Base-by-base conservation (phyloP, 2,888 invertebrate species). In the Dynastes maya region DNA sequence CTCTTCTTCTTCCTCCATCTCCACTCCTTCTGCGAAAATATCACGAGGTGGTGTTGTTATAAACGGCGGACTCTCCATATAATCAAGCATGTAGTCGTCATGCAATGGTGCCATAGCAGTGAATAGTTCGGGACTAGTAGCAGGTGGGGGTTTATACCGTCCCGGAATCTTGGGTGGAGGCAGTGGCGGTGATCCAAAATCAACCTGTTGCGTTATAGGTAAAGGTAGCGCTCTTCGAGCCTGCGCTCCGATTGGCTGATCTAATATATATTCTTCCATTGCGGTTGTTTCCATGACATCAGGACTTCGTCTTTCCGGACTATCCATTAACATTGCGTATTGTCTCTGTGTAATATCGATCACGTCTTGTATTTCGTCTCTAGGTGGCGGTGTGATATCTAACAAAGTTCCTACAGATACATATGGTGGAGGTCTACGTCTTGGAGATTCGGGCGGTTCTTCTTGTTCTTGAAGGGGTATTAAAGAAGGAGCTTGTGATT, bases 261-360 rank as follows among this genome's bases (percentile, higher is more conserved):
- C 72, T 27, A 74, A 11, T 45, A 61, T 11, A n/a, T 40, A 49
- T 40, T 45, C 45, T 29, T 68, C 68, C 11, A 29, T 29, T 51
- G 68, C 8, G 13, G 22, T 27, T 13, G 40, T 27, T 61, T 61
- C 61, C 45, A 13, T 9, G 11, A 2, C 13, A 27, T 11, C 51
- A 11, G 49, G 45, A 1, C 22, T 8, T 45, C 64, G 53, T 49
- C 51, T 22, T 16, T 76, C 76, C 11, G 65, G 76, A 76, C 76
- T 76, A 27, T 76, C 76, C 51, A 64, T 27, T 49, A 76, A 65
- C 64, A 55, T 55, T 13, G 65, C 65, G 9, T 76, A 76, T 22
- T 76, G 76, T 16, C 22, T 45, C 4, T 49, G 32, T 13, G 76
- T 65, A 9, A 37, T 29, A 40, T 22, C 53, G 51, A 76, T 29